Evolutionary conservation across 2,888 invertebrate species (phyloP).

Genomic region (Hyles lineata): DNA sequence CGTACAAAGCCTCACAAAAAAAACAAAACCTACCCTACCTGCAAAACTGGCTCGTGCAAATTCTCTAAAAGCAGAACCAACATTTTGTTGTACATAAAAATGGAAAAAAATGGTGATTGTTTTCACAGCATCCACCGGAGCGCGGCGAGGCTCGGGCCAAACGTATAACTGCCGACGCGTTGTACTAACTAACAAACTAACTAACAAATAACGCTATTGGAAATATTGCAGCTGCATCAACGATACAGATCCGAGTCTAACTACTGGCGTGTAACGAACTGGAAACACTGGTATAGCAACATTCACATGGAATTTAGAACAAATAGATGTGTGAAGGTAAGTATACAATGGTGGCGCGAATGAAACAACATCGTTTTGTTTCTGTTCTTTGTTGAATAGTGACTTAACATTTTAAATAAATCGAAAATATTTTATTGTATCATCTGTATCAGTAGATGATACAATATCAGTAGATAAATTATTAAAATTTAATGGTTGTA

Average conservation of each 20-base stretch:
- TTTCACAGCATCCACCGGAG: not conserved
- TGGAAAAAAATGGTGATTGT: conserved; percentile 6
- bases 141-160: not conserved
- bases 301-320: no score
- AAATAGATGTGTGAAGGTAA: no score
- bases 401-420: no score
- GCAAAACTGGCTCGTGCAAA: not conserved
- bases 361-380: no score
- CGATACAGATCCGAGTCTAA: not conserved
- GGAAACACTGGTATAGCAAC: not conserved
- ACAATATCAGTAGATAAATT: no score
- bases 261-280: not conserved
- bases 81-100: not conserved
- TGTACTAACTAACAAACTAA: not conserved
- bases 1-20: not conserved
- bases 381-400: no score
- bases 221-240: not conserved
- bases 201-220: not conserved
- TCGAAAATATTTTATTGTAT: no score
- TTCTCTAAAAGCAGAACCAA: not conserved
- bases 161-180: not conserved
- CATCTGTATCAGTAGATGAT: no score
- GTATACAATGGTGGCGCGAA: no score
- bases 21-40: not conserved
- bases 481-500: no score